Evolutionary conservation across 2,797 vertebrate species (phyloP).

Genomic region (Poecilia picta): DNA sequence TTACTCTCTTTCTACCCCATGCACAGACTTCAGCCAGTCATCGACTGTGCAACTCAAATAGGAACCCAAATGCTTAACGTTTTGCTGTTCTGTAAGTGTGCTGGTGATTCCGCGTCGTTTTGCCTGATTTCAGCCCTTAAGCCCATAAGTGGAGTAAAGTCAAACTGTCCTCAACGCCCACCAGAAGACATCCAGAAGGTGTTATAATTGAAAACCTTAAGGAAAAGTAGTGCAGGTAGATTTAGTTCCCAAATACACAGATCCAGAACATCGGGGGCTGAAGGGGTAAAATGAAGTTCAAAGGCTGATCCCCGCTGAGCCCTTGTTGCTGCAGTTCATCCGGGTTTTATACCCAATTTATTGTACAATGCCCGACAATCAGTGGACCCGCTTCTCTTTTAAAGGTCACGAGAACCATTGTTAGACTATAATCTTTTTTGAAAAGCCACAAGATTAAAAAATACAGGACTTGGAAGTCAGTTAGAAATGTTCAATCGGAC

Average conservation of each 20-base stretch:
- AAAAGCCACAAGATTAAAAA: neutral
- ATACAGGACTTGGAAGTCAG: neutral
- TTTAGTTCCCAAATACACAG: conserved; percentile 3
- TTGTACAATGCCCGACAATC: neutral
- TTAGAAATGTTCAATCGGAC: neutral
- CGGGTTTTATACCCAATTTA: neutral
- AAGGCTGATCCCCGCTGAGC: conserved; percentile 1
- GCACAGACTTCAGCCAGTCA: neutral
- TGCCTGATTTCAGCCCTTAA: neutral
- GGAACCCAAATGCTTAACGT: neutral
- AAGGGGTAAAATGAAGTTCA: neutral
- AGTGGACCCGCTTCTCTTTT: neutral
- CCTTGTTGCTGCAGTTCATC: conserved; percentile 13
- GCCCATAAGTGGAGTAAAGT: neutral
- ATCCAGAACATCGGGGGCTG: neutral
- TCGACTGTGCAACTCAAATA: neutral
- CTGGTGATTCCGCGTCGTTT: neutral
- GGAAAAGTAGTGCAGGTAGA: neutral
- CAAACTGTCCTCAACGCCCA: neutral
- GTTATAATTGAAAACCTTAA: neutral
- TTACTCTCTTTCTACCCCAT: neutral
- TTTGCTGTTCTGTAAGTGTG: neutral
- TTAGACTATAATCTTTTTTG: neutral
- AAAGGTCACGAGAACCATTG: neutral
- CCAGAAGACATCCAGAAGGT: no score